Percentiles rank a stretch among this genome's conserved stretches.
Evolutionary conservation across 2,888 invertebrate genomes (phyloP).

Genomic region (Temnothorax ravouxi): DNA sequence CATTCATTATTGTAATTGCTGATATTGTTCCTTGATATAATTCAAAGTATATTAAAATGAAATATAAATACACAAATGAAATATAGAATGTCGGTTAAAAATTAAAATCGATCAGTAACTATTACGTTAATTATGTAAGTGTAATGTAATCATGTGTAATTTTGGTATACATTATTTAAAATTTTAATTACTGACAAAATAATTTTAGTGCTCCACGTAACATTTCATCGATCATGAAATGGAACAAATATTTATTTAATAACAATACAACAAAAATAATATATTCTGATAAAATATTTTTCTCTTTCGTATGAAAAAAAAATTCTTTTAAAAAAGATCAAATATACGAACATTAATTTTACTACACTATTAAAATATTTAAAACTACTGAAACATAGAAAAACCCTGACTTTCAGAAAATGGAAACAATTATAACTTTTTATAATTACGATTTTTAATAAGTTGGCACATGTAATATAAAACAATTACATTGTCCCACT

Average conservation of each 20-base stretch:
- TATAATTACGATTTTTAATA: conserved; percentile 1
- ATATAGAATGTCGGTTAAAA: neutral
- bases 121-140: neutral
- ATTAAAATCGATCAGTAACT: neutral
- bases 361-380: neutral
- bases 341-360: neutral
- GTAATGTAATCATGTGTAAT: neutral
- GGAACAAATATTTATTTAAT: conserved; percentile 5
- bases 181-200: neutral
- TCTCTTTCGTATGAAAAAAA: neutral
- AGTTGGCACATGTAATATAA: neutral
- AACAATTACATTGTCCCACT: neutral
- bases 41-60: neutral
- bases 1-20: conserved; percentile 8
- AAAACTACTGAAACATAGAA: neutral
- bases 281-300: neutral
- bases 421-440: conserved; percentile 6
- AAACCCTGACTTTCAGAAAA: neutral
- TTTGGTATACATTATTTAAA: neutral
- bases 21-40: neutral
- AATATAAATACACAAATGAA: neutral
- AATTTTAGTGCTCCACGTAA: neutral
- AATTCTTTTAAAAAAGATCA: conserved; percentile 1
- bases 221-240: neutral
- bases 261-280: neutral